Base-by-base conservation (phyloP, 2,888 invertebrate species). In the Candidula unifasciata region DNA sequence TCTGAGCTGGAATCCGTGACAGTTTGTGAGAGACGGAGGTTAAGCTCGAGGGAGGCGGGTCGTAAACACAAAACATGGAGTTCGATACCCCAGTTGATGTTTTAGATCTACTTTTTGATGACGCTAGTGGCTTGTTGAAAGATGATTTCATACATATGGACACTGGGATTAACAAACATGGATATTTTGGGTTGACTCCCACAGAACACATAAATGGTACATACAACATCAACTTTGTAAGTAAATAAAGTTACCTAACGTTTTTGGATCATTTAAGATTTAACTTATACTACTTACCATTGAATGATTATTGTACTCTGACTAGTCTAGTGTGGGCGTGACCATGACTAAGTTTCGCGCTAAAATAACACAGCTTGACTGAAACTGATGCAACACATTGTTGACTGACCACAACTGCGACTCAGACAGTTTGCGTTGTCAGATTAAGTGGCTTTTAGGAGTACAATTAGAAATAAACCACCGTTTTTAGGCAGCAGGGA, bases 61-160 rank as follows among this genome's bases (percentile, higher is more conserved):
- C 71, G 13, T 24, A 35, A 71, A 27, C 10, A 37, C 37, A 37
- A 57, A 85, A 68, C 21, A 88, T 88, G 88, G 87, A 86, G 80
- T 60, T 86, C 44, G 84, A 83, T 54, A 77, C 87, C 10, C 64
- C 87, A 10, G 33, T 82, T 54, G 86, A 91, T 24, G 89, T 92
- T 64, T 85, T 92, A 57, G 91, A 92, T 85, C 64, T 92, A 83
- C 88, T 92, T 44, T 92, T 92, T 88, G 91, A 92, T 86, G 88
- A 89, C 79, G 86, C 87, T 73, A 89, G 90, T 69, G 91, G 92
- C 13, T 86, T 92, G 37, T 83, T 91, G 66, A 89, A 88, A 60
- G 89, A 88, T 64, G 91, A 91, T n/a, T 68, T 80, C 3, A 44
- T n/a, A 35, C 68, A 74, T 54, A 81, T 69, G 2, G 27, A 57